Percentiles rank a stretch among this genome's conserved stretches.
Conservation (phyloP, 2,113 vertebrate genomes). For the crab-eating macaque (Macaca fascicularis) region T2T-MFA8v1.1 NC_088376.1:103023001-103023500, state of each 20-base stretch:
- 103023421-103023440: neutral
- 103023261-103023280: neutral
- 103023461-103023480: neutral
- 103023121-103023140: neutral
- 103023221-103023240: neutral
- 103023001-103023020: neutral
- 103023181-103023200: fast-evolving
- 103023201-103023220: neutral
- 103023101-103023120: fast-evolving
- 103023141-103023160: neutral
- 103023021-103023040: neutral
- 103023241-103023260: neutral
- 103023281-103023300: too few relatives aligned
- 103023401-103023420: fast-evolving
- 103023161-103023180: neutral
- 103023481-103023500: too few relatives aligned
- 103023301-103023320: neutral
- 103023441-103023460: neutral
- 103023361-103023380: neutral
- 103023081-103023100: neutral
- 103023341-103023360: fast-evolving
- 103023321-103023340: fast-evolving
- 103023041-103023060: neutral
- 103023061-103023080: neutral
- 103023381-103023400: neutral